phyloP scores from a whole-genome alignment of 2,797 vertebrate genomes.

The Pogonophryne albipinna region DNA sequence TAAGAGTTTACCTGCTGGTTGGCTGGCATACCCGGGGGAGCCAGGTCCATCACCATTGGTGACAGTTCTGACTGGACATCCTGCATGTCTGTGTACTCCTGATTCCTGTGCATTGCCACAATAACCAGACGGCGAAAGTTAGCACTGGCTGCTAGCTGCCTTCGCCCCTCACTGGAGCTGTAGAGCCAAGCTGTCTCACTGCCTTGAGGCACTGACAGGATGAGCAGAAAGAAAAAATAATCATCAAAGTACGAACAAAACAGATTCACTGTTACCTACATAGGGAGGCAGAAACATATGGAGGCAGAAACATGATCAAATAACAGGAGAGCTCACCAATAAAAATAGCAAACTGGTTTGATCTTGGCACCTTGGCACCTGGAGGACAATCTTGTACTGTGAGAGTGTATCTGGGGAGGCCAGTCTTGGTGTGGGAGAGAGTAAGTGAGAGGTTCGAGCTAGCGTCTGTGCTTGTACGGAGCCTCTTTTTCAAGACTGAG shows the following conservation, averaged over 20 bases:
- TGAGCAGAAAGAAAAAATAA: not conserved
- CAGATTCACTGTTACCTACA: not conserved
- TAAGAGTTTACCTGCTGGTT: conserved; percentile 89
- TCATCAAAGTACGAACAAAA: not conserved
- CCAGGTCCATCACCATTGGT: conserved; percentile 94
- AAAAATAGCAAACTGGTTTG: conserved; percentile 95
- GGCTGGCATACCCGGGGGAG: conserved; percentile 89
- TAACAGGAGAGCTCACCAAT: conserved; percentile 89
- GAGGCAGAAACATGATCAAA: not conserved
- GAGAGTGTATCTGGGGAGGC: conserved; percentile 92
- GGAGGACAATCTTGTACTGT: conserved; percentile 90
- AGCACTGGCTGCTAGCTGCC: conserved; percentile 90
- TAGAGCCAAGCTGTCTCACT: conserved; percentile 97
- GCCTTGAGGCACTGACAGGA: conserved; percentile 91
- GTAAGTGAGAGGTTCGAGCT: conserved; percentile 82
- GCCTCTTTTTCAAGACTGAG: conserved; percentile 89
- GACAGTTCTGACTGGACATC: conserved; percentile 95
- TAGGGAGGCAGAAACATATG: not conserved
- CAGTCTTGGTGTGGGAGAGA: conserved; percentile 87
- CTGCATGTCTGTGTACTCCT: conserved; percentile 92
- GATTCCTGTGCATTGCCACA: conserved; percentile 93
- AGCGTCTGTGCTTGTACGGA: conserved; percentile 85
- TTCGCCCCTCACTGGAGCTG: conserved; percentile 90
- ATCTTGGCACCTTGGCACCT: conserved; percentile 84
- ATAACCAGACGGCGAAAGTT: conserved; percentile 91